Evolutionary conservation across 1,140 invertebrate species (phyloP).

Genomic region (Drosophila biarmipes): DNA sequence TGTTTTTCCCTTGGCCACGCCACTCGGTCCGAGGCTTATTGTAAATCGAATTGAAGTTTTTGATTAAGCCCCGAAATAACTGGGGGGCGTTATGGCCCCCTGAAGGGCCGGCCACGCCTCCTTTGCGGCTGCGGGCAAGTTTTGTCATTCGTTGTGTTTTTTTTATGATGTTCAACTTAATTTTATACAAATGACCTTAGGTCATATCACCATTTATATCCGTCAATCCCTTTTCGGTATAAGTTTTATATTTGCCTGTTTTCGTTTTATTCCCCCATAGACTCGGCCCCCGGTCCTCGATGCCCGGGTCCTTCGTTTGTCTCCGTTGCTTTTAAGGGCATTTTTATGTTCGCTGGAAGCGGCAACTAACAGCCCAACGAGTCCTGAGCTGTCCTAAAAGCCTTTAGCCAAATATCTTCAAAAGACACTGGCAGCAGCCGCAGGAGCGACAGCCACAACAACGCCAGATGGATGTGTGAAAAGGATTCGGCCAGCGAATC

Average conservation of each 20-base stretch:
- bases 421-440: slow-evolving; percentile 54
- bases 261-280: slow-evolving; percentile 37
- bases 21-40: slow-evolving; percentile 52
- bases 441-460: slow-evolving; percentile 18
- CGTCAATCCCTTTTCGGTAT: slow-evolving; percentile 82
- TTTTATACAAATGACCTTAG: slow-evolving; percentile 82
- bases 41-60: slow-evolving; percentile 81
- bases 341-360: slow-evolving; percentile 80
- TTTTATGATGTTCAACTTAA: slow-evolving; percentile 83
- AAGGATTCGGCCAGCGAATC: slow-evolving; percentile 7
- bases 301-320: slow-evolving; percentile 27
- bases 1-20: slow-evolving; percentile 10
- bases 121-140: slow-evolving; percentile 22
- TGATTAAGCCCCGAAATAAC: slow-evolving; percentile 68
- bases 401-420: slow-evolving; percentile 81
- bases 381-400: slow-evolving; percentile 73
- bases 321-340: slow-evolving; percentile 75
- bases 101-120: slow-evolving; percentile 20
- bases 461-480: slow-evolving; percentile 12
- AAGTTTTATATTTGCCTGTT: slow-evolving; percentile 81
- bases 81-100: slow-evolving; percentile 33
- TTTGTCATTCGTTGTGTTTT: slow-evolving; percentile 44
- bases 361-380: slow-evolving; percentile 68
- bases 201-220: slow-evolving; percentile 83
- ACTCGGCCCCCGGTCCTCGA: slow-evolving; percentile 18